These are phyloP conservation scores for Anas platyrhynchos DNA, from an alignment of 2,113 vertebrate species.

Conservation along the genomic window DNA sequence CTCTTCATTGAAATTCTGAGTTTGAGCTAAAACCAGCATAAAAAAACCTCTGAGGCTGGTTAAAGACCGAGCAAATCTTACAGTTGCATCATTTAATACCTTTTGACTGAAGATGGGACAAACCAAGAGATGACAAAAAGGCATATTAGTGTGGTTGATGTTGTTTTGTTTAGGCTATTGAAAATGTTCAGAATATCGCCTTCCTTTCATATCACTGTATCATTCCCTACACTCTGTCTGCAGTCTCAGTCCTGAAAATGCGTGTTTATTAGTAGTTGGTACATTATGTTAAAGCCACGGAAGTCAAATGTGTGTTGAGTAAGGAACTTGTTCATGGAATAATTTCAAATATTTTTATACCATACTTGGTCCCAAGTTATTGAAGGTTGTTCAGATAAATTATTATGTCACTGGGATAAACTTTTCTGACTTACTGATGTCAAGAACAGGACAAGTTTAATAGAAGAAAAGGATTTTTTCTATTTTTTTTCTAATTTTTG, in stretches of 20 bases:
- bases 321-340: background rate
- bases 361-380: background rate
- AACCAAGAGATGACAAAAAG: background rate
- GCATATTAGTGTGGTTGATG: background rate
- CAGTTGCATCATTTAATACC: background rate
- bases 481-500: background rate
- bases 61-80: conserved; percentile 29
- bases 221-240: background rate
- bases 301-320: background rate
- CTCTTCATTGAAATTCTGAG: conserved; percentile 54
- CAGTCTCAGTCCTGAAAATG: background rate
- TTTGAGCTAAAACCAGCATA: conserved; percentile 11
- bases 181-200: background rate
- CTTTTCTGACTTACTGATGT: background rate
- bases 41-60: background rate
- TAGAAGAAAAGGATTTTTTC: background rate
- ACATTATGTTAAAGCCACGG: background rate
- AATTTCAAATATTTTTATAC: background rate
- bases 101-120: background rate
- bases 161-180: background rate
- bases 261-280: background rate
- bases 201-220: background rate
- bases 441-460: background rate
- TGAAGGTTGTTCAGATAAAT: background rate
- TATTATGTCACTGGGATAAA: background rate